These are phyloP conservation scores for Watsonalla cultraria DNA, from an alignment of 2,888 invertebrate species.

Conservation along the genomic window DNA sequence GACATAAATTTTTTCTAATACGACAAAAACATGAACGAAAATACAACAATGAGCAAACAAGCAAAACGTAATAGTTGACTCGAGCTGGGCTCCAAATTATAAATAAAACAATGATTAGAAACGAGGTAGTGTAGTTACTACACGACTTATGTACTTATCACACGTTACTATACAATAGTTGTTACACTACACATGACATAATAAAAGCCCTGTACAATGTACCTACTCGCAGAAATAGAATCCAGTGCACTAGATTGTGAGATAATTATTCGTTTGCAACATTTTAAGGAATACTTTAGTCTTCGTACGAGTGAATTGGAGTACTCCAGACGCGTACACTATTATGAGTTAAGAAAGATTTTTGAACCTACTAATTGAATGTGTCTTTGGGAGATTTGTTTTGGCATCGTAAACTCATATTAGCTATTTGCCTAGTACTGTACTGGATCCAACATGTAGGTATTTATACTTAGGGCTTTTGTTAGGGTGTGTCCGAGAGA, in stretches of 20 bases:
- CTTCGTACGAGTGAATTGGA: no score
- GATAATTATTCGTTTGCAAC: no score
- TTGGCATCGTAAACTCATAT: no score
- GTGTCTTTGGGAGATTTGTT: no score
- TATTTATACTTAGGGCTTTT: background rate
- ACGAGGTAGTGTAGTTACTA: constrained; percentile 76
- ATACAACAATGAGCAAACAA: constrained; percentile 63
- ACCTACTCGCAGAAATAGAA: no score
- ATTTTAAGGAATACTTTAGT: no score
- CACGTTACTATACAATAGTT: constrained; percentile 43
- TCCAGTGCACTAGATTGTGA: no score
- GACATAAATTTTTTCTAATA: constrained; percentile 56
- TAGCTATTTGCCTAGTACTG: no score
- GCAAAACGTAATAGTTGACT: constrained; percentile 46
- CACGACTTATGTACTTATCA: constrained; percentile 61
- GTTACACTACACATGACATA: constrained; percentile 21
- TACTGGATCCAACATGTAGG: background rate
- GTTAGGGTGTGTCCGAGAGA: background rate
- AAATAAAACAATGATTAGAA: constrained; percentile 44
- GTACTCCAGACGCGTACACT: no score
- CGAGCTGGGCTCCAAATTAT: constrained; percentile 62
- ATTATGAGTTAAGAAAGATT: no score
- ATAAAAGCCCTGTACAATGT: no score
- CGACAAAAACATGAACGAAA: constrained; percentile 40
- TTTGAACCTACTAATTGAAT: no score